Base-by-base conservation (phyloP, 2,113 vertebrate genomes). In the Tragelaphus scriptus region DNA sequence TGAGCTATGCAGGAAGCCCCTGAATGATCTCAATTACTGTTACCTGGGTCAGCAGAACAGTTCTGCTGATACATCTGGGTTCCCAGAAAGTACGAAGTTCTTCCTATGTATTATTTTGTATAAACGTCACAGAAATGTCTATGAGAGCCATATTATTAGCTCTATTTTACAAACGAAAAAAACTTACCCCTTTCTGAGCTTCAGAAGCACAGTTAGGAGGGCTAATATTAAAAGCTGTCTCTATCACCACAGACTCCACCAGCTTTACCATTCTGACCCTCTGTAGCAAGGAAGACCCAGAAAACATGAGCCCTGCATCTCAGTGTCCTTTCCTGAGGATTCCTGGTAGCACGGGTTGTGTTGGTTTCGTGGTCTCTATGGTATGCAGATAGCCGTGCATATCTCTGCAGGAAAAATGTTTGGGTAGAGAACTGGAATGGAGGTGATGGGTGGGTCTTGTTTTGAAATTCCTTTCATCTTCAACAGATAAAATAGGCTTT, bases 381-480 rank as follows among this genome's bases (percentile, higher is more conserved):
- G 36, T 15, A 36, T 40, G 40, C 55, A 61, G 19, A 56, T 40
- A 95, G 49, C 32, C 53, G 19, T 81, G 90, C 55, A 7, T 63
- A 6, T 63, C n/a, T 95, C 95, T 93, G 25, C 19, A 81, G 14
- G 58, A 94, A 82, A 95, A n/a, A 3, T 61, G 61, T 91, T 80
- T 85, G 28, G 17, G 28, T 79, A 65, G 53, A 87, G 36, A 97
- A 93, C n/a, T 95, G 55, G 79, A 92, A 44, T 86, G 17, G 47
- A 82, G 25, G 44, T 68, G 81, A 88, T 82, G 25, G 9, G 1
- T 82, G 16, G 91, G 55, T 81, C 51, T 81, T 97, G n/a, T 97
- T 91, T 94, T 96, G 82, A 96, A 96, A 86, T 86, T 95, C 15
- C 47, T 94, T 94, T 75, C 28, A 63, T 96, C 59, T 88, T 96